These are phyloP conservation scores for Carollia perspicillata DNA, from an alignment of 2,113 vertebrate genomes.

Conservation along the genomic window DNA sequence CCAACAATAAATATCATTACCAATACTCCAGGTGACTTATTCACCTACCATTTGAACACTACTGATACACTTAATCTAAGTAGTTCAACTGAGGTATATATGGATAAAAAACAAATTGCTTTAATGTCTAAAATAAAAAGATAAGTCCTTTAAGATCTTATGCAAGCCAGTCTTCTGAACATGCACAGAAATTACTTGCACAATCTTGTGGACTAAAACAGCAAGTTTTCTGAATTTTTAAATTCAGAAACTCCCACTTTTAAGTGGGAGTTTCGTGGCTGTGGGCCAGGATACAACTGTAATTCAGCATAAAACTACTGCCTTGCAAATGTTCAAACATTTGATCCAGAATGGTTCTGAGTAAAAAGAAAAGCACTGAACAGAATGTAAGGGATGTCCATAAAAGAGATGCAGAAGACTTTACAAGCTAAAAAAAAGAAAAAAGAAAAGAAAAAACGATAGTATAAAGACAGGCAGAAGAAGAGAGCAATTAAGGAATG, in stretches of 20 bases:
- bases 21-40: background rate
- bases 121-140: background rate
- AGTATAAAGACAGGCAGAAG: background rate
- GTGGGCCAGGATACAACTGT: background rate
- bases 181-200: background rate
- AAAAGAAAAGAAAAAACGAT: background rate
- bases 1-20: background rate
- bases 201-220: background rate
- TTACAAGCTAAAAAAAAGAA: background rate
- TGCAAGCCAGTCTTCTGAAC: background rate
- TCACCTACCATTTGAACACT: background rate
- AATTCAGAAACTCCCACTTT: no score
- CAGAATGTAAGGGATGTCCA: background rate
- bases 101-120: background rate
- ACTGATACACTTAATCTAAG: background rate
- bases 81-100: background rate
- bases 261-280: background rate
- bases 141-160: background rate
- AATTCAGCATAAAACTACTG: background rate
- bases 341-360: background rate
- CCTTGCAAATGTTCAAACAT: constrained; percentile 4
- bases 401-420: background rate
- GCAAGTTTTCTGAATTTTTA: background rate
- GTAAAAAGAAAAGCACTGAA: background rate
- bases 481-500: background rate